Percentiles rank a stretch among this genome's conserved stretches.
phyloP scores from a whole-genome alignment of 2,888 invertebrate genomes.

The Busseola fusca region DNA sequence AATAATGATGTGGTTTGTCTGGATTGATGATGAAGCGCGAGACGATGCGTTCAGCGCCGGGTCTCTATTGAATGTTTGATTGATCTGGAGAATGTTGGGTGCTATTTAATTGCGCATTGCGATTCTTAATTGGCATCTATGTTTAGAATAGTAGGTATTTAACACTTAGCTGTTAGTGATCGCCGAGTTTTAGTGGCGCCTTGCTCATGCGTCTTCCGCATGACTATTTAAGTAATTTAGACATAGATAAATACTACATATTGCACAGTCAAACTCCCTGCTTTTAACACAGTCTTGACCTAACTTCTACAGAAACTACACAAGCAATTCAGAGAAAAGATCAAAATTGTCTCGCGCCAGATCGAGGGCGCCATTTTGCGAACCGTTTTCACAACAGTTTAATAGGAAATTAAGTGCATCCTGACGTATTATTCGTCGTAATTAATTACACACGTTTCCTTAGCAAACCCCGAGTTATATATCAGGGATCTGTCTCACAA shows the following conservation, averaged over 20 bases:
- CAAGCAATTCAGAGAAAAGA: conserved; percentile 56
- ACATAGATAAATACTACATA: conserved; percentile 20
- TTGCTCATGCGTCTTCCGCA: conserved; percentile 29
- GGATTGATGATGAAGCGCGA: conserved; percentile 50
- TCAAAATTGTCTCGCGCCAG: conserved; percentile 59
- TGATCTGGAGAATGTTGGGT: conserved; percentile 39
- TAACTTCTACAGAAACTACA: conserved; percentile 40
- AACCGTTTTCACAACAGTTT: conserved; percentile 77
- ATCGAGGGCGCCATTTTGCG: conserved; percentile 71
- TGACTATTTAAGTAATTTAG: conserved; percentile 16
- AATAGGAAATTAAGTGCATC: conserved; percentile 87
- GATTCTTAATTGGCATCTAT: conserved; percentile 48
- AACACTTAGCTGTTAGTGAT: conserved; percentile 32
- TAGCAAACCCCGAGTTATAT: conserved; percentile 79
- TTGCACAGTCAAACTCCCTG: conserved; percentile 4
- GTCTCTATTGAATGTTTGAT: conserved; percentile 52
- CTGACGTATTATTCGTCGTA: conserved; percentile 85
- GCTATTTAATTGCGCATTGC: conserved; percentile 33
- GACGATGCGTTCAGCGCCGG: conserved; percentile 31
- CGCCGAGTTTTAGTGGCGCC: conserved; percentile 15
- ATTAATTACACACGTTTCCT: conserved; percentile 86
- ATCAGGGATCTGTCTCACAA: conserved; percentile 85
- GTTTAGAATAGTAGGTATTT: conserved; percentile 44
- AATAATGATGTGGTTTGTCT: conserved; percentile 51
- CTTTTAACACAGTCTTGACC: conserved; percentile 40